phyloP scores from a whole-genome alignment of 2,888 invertebrate species.

The Dryadula phaetusa region DNA sequence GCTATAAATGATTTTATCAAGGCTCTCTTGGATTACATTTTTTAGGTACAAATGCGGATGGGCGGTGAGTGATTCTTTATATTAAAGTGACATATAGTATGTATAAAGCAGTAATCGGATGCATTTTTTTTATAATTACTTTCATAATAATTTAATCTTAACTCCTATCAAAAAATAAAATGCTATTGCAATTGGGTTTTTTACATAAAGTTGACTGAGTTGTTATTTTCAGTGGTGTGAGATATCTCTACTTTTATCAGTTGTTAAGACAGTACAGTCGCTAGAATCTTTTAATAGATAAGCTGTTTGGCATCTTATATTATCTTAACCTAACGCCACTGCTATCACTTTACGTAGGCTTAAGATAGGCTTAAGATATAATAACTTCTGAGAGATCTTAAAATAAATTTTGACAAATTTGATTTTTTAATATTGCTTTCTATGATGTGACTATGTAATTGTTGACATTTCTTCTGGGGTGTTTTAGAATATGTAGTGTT shows the following conservation, averaged over 20 bases:
- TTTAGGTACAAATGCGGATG: neutral
- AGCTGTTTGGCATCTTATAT: neutral
- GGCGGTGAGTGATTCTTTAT: neutral
- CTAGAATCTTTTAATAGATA: constrained; percentile 1
- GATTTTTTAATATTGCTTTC: neutral
- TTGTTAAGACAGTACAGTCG: constrained; percentile 2
- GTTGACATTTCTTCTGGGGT: neutral
- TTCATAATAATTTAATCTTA: no score
- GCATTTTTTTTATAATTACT: no score
- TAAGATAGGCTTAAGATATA: neutral
- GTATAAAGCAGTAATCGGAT: neutral
- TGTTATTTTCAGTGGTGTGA: neutral
- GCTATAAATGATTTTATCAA: neutral
- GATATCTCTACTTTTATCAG: constrained; percentile 1
- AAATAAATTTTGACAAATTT: neutral
- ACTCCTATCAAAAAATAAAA: neutral
- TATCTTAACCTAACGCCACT: neutral
- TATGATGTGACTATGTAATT: neutral
- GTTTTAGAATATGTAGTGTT: neutral
- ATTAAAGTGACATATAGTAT: neutral
- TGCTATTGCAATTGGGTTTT: neutral
- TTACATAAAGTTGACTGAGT: neutral
- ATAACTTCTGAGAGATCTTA: neutral
- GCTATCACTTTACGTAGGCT: constrained; percentile 3
- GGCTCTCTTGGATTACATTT: neutral